These are phyloP conservation scores for Griposia aprilina DNA, from an alignment of 2,888 invertebrate genomes.

Conservation along the genomic window DNA sequence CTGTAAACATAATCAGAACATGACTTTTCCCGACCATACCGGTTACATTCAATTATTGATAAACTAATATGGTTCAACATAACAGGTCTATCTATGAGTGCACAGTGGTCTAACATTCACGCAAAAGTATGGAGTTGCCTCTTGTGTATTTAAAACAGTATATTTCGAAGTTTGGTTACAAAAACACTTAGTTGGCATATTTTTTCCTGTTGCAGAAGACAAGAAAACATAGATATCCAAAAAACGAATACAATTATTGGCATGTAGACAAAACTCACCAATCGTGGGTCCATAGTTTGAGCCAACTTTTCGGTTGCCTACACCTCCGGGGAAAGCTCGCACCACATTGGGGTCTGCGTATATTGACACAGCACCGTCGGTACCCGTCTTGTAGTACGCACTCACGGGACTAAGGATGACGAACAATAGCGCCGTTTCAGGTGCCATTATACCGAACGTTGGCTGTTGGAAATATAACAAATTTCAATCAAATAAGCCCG, in stretches of 20 bases:
- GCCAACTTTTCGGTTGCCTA: slow-evolving; percentile 98
- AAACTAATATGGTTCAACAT: slow-evolving; percentile 36
- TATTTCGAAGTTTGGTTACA: neutral
- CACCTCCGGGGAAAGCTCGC: slow-evolving; percentile 97
- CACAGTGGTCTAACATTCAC: slow-evolving; percentile 4
- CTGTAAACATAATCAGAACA: slow-evolving; percentile 72
- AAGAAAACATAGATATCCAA: neutral
- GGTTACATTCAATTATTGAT: slow-evolving; percentile 44
- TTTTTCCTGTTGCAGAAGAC: neutral
- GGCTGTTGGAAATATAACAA: slow-evolving; percentile 90
- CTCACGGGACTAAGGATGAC: slow-evolving; percentile 98
- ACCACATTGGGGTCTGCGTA: slow-evolving; percentile 97
- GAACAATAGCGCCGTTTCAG: slow-evolving; percentile 97
- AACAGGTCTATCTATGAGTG: slow-evolving; percentile 29
- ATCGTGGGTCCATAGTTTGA: slow-evolving; percentile 97
- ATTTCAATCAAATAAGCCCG: neutral
- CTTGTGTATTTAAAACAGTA: slow-evolving; percentile 6
- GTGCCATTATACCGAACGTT: slow-evolving; percentile 96
- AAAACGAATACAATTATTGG: neutral
- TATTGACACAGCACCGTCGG: slow-evolving; percentile 94
- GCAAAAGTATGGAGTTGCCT: neutral
- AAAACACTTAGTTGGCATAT: neutral
- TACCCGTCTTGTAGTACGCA: slow-evolving; percentile 95
- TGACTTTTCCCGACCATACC: slow-evolving; percentile 47
- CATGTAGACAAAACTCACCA: slow-evolving; percentile 76